Conservation (phyloP, 1,140 invertebrate genomes). For the Acromyrmex charruanus region DNA sequence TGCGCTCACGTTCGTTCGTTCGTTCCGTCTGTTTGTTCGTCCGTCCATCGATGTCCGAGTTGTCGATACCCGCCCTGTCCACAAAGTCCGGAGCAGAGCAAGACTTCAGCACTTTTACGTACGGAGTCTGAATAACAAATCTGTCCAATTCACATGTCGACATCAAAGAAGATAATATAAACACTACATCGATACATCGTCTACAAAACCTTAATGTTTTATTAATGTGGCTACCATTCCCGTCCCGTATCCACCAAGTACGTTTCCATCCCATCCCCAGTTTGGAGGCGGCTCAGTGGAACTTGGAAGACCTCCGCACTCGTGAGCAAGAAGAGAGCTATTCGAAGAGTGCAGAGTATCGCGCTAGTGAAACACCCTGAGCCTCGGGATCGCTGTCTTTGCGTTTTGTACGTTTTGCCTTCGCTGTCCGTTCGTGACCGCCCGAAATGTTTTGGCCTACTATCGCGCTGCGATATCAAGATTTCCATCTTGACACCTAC, state of each 20-base stretch:
- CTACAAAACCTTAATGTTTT: slow-evolving; percentile 87
- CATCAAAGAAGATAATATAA: slow-evolving; percentile 88
- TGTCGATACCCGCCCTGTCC: slow-evolving; percentile 77
- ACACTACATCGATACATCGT: slow-evolving; percentile 87
- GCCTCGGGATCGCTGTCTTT: neutral
- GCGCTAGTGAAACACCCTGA: slow-evolving; percentile 70
- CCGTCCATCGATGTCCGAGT: slow-evolving; percentile 63
- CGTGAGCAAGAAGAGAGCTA: slow-evolving; percentile 64
- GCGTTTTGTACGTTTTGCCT: slow-evolving; percentile 65
- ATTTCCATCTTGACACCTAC: slow-evolving; percentile 69
- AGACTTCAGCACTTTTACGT: slow-evolving; percentile 87
- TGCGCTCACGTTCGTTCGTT: slow-evolving; percentile 77
- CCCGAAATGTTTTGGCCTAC: slow-evolving; percentile 56
- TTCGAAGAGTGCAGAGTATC: slow-evolving; percentile 63
- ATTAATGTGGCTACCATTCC: slow-evolving; percentile 84
- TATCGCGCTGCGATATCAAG: slow-evolving; percentile 60
- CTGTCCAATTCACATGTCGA: slow-evolving; percentile 87
- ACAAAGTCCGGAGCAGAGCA: slow-evolving; percentile 86
- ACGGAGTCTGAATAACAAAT: slow-evolving; percentile 87
- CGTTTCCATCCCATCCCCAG: slow-evolving; percentile 65
- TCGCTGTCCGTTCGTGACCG: slow-evolving; percentile 34
- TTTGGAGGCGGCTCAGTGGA: slow-evolving; percentile 34
- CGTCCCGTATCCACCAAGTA: slow-evolving; percentile 67
- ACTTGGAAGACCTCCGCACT: slow-evolving; percentile 54
- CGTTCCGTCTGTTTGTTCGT: slow-evolving; percentile 77